Evolutionary conservation across 2,797 vertebrate genomes (phyloP), one percentile per base, ranked within the genome.

Genomic region (Channallabes apus): DNA sequence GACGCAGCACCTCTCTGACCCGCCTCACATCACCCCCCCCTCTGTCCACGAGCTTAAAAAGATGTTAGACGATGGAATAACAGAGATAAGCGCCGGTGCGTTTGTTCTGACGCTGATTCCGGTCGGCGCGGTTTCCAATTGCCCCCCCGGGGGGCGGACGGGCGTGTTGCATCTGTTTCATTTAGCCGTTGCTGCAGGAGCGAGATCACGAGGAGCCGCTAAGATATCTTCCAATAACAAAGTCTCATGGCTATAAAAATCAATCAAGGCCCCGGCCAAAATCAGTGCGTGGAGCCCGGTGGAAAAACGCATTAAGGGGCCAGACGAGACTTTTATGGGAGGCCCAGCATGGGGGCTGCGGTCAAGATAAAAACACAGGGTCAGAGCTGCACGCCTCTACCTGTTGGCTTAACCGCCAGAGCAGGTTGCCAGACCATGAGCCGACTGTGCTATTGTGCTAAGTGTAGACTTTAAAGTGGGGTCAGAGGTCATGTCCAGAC

Each of bases 81-180:
- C 85, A 93, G 85, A 96, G 96, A 96, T 95, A 96, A 97, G 94
- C 91, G 90, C 79, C 35, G 91, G 93, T 93, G 93, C 93, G 92
- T 94, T 96, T 96, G 94, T 87, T 87, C 46, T 84, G 62, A 86
- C 81, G 81, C 73, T 65, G 38, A 79, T 83, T 83, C 85, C 22
- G 67, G 15, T 68, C 38, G 11, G 51, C 65, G 15, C 75, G n/a
- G n/a, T 86, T 86, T 77, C 85, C 64, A 83, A 83, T 91, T 93
- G 87, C 89, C 93, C 91, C 91, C 93, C 93, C 92, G 91, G 90
- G 89, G 88, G 91, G 92, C 90, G 90, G 91, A 90, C 89, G 93
- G 92, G 90, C 87, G 89, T 91, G 92, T 93, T 93, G 86, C 75
- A 67, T 87, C 88, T 87, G 77, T 84, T 76, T 92, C 89, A 86